These are phyloP conservation scores for Phalacrocorax aristotelis DNA, from an alignment of 2,113 vertebrate species.

Conservation along the genomic window DNA sequence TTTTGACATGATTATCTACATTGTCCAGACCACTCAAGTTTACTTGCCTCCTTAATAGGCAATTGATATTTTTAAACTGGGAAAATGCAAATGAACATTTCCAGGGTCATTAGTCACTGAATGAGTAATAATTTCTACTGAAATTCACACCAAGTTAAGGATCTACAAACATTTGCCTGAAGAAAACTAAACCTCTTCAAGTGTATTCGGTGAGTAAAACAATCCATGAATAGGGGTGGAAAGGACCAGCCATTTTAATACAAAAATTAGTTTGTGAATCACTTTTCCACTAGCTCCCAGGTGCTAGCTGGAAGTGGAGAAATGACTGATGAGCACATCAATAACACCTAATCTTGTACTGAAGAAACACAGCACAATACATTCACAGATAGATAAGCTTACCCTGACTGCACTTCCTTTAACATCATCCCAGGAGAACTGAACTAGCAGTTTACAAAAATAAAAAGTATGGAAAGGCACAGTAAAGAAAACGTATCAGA, in stretches of 20 bases:
- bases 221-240: not conserved
- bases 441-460: constrained; percentile 49
- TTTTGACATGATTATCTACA: not conserved
- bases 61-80: not conserved
- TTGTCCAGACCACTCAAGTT: not conserved
- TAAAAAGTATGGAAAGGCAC: not conserved
- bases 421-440: not conserved
- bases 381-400: not conserved
- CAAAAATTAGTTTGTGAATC: not conserved
- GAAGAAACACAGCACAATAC: not conserved
- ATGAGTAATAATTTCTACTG: not conserved
- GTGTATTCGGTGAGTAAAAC: not conserved
- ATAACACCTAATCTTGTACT: not conserved
- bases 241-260: not conserved
- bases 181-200: not conserved
- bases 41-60: not conserved
- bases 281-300: not conserved
- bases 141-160: not conserved
- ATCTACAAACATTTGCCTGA: not conserved
- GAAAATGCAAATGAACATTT: not conserved
- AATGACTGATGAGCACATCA: not conserved
- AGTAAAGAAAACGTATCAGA: not conserved
- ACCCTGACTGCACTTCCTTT: not conserved
- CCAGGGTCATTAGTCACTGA: not conserved
- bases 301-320: not conserved